Conservation (phyloP, 2,888 invertebrate species). For the Cephonodes hylas region DNA sequence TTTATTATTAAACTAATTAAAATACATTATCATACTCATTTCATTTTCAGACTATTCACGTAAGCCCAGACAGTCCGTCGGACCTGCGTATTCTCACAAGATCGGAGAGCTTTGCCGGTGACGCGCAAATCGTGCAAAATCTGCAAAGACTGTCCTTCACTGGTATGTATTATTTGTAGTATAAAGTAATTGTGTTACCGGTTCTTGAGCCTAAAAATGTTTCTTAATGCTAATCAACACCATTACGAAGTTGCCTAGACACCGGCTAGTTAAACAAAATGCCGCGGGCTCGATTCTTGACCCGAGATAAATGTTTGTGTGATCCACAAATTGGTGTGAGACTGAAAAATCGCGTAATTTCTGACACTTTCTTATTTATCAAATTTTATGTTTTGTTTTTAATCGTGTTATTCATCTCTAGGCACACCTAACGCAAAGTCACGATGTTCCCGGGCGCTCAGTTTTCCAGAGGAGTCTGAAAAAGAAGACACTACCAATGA, state of each 20-base stretch:
- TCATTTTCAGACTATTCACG: slow-evolving; percentile 67
- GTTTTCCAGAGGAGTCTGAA: slow-evolving; percentile 78
- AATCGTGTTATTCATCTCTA: slow-evolving; percentile 22
- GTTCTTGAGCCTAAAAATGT: no score
- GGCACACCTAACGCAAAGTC: slow-evolving; percentile 65
- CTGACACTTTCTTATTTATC: neutral
- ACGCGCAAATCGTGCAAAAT: slow-evolving; percentile 88
- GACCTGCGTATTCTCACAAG: slow-evolving; percentile 82
- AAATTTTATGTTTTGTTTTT: neutral
- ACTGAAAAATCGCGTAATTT: neutral
- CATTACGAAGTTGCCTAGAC: neutral
- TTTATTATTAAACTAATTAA: no score
- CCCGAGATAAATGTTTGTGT: no score
- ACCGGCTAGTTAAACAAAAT: no score
- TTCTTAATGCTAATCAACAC: no score
- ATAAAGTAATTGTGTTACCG: no score
- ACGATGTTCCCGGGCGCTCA: slow-evolving; percentile 78
- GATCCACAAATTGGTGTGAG: no score
- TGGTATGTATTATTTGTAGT: slow-evolving; percentile 34
- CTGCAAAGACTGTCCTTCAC: slow-evolving; percentile 79
- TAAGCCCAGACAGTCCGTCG: slow-evolving; percentile 82
- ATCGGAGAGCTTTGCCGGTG: slow-evolving; percentile 90
- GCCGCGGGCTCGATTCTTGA: no score
- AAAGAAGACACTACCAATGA: slow-evolving; percentile 62
- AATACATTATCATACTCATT: neutral